phyloP scores from a whole-genome alignment of 2,113 vertebrate genomes.

The Sylvilagus bachmani region DNA sequence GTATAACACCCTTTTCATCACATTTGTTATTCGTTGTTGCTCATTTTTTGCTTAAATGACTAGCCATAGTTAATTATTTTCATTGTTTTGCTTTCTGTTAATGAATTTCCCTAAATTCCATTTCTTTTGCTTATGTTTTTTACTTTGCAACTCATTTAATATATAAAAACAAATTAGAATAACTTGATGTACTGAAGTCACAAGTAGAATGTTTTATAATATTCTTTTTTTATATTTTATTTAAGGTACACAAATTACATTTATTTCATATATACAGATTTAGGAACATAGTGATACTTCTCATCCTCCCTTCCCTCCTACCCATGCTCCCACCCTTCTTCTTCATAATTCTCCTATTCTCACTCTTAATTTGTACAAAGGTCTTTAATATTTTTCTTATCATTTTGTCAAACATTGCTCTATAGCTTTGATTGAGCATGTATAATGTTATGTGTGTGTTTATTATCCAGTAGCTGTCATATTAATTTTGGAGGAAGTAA shows the following conservation, averaged over 20 bases:
- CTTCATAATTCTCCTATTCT: no score
- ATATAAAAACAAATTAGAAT: slow-evolving; percentile 25
- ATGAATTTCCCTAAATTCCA: background rate
- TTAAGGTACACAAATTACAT: no score
- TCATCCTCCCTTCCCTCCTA: no score
- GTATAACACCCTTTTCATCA: background rate
- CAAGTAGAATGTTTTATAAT: slow-evolving; percentile 3
- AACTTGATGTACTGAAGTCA: background rate
- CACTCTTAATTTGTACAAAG: no score
- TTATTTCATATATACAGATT: no score
- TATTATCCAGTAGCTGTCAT: background rate
- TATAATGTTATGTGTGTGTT: background rate
- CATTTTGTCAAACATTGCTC: background rate
- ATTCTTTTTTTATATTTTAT: background rate
- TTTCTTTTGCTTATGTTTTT: slow-evolving; percentile 5
- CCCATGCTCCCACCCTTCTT: no score
- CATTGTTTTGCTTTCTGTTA: background rate
- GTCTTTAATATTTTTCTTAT: background rate
- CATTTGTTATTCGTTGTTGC: background rate
- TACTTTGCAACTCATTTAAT: background rate
- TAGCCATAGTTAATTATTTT: background rate
- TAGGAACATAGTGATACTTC: no score
- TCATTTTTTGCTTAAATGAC: background rate
- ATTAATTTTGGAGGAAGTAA: background rate
- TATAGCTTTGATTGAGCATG: background rate